Evolutionary conservation across 2,888 invertebrate genomes (phyloP).

Genomic region (Marasmarcha lunaedactyla): DNA sequence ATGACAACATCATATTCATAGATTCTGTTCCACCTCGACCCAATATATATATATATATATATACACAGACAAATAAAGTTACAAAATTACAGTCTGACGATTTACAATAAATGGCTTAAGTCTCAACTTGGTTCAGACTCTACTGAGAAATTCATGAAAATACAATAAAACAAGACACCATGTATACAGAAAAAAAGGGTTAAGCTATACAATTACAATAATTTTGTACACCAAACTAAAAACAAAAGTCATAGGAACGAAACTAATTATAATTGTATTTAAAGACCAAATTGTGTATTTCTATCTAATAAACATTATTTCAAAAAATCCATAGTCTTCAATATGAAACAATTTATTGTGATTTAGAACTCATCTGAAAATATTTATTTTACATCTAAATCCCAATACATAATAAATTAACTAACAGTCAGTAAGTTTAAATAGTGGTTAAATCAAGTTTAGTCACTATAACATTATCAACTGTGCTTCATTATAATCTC

Average conservation of each 20-base stretch:
- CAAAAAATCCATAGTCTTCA: not conserved
- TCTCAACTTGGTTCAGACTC: too few relatives aligned
- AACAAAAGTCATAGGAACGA: not conserved
- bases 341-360: not conserved
- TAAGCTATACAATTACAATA: conserved; percentile 16
- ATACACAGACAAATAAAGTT: conserved; percentile 12
- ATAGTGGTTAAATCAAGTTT: not conserved
- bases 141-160: too few relatives aligned
- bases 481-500: not conserved
- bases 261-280: not conserved
- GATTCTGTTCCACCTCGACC: too few relatives aligned
- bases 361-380: not conserved
- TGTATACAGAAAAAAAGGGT: conserved; percentile 16
- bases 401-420: conserved; percentile 12
- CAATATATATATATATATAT: not conserved
- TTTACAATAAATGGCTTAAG: too few relatives aligned
- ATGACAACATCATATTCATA: conserved; percentile 15
- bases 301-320: not conserved
- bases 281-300: not conserved
- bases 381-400: conserved; percentile 14
- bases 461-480: not conserved
- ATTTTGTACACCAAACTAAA: conserved; percentile 26
- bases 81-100: conserved; percentile 9
- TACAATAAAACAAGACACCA: too few relatives aligned
- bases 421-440: not conserved